These are phyloP conservation scores for Lathronympha strigana DNA, from an alignment of 2,888 invertebrate genomes.

Conservation along the genomic window DNA sequence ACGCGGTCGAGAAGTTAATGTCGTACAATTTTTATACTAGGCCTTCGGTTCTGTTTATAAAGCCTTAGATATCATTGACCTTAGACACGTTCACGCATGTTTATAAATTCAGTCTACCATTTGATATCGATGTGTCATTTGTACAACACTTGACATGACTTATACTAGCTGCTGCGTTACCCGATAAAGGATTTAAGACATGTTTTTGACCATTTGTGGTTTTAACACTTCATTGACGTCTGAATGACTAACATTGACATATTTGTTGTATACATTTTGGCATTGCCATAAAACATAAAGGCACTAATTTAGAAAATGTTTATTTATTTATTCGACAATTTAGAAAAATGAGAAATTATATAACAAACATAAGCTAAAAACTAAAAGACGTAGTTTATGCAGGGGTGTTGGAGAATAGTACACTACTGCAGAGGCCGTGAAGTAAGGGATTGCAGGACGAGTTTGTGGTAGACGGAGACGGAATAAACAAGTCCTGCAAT, in stretches of 20 bases:
- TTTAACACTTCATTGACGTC: background rate
- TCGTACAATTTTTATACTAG: too few species aligned
- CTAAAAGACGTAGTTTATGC: too few species aligned
- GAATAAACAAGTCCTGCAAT: too few species aligned
- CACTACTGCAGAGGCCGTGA: too few species aligned
- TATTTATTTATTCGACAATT: too few species aligned
- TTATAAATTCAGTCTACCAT: slow-evolving; percentile 8
- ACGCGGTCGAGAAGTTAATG: too few species aligned
- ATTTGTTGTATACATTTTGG: background rate
- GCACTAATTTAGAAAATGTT: too few species aligned
- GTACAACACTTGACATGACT: slow-evolving; percentile 7
- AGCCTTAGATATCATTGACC: slow-evolving; percentile 8
- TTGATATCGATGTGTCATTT: slow-evolving; percentile 21
- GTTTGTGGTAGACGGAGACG: too few species aligned
- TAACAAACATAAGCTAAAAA: too few species aligned
- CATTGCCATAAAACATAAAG: background rate
- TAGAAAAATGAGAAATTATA: too few species aligned
- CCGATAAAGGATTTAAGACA: background rate
- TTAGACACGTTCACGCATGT: slow-evolving; percentile 5
- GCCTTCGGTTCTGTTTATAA: slow-evolving; percentile 13
- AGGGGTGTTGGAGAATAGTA: too few species aligned
- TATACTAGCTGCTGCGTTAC: slow-evolving; percentile 12
- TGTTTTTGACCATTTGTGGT: background rate
- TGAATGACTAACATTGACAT: background rate
- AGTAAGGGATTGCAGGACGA: too few species aligned